These are phyloP conservation scores for Vireo altiloquus DNA, from an alignment of 2,113 vertebrate species.

Conservation along the genomic window DNA sequence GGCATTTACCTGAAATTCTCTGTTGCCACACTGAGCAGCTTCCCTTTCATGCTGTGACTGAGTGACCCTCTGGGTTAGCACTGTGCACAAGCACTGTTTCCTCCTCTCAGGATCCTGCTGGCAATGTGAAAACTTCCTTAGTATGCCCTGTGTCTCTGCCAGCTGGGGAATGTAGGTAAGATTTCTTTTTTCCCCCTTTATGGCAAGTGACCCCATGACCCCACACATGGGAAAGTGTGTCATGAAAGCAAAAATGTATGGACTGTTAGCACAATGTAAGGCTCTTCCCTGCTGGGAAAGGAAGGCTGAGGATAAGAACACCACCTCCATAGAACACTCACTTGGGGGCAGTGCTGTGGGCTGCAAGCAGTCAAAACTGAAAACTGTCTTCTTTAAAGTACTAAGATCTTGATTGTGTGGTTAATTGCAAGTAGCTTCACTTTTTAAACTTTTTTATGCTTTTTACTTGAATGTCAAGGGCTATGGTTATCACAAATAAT, in stretches of 20 bases:
- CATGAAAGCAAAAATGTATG: not conserved
- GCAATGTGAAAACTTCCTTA: not conserved
- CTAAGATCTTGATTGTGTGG: not conserved
- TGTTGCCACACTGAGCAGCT: fast-evolving
- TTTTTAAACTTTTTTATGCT: not conserved
- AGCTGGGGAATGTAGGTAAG: not conserved
- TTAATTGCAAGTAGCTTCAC: not conserved
- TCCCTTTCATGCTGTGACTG: not conserved
- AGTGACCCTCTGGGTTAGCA: not conserved
- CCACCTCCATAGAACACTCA: not conserved
- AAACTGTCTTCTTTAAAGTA: not conserved
- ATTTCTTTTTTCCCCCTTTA: not conserved
- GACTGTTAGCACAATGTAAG: not conserved
- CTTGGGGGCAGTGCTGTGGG: fast-evolving
- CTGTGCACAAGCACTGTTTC: not conserved
- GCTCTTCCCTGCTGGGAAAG: not conserved
- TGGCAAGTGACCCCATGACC: not conserved
- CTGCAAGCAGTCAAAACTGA: not conserved
- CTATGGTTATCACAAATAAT: not conserved
- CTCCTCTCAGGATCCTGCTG: not conserved
- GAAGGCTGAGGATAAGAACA: not conserved
- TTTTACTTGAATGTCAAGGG: conserved; percentile 1
- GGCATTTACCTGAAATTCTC: not conserved
- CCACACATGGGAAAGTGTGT: not conserved
- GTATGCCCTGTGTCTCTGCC: not conserved